phyloP scores from a whole-genome alignment of 2,888 invertebrate species.

The Leuctra nigra region DNA sequence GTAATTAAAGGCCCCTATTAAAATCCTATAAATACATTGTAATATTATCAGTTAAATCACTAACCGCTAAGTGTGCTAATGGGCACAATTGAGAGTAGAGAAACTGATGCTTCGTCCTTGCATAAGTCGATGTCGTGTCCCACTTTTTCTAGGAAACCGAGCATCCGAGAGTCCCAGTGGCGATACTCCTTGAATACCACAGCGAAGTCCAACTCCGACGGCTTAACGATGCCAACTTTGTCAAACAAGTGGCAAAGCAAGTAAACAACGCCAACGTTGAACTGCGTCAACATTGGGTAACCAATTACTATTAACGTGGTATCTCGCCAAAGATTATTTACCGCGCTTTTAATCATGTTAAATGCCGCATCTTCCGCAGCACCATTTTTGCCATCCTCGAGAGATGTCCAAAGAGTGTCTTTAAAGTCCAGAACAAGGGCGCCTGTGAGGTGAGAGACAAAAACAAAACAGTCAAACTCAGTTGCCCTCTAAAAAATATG shows the following conservation, averaged over 20 bases:
- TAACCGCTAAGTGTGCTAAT: too few relatives aligned
- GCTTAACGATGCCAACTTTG: slow-evolving; percentile 32
- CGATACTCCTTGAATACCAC: slow-evolving; percentile 20
- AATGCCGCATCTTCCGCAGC: slow-evolving; percentile 46
- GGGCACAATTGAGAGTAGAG: too few relatives aligned
- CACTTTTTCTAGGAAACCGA: slow-evolving; percentile 18
- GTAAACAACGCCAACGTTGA: slow-evolving; percentile 54
- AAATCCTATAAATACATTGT: too few relatives aligned
- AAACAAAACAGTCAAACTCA: too few relatives aligned
- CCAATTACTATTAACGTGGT: slow-evolving; percentile 50
- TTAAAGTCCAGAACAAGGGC: slow-evolving; percentile 18
- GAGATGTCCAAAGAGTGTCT: slow-evolving; percentile 25
- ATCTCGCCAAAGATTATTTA: slow-evolving; percentile 38
- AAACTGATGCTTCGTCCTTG: too few relatives aligned
- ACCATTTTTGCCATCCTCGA: slow-evolving; percentile 33
- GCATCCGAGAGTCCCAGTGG: slow-evolving; percentile 12
- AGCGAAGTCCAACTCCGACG: slow-evolving; percentile 20
- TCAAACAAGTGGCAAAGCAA: slow-evolving; percentile 49
- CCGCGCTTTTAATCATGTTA: slow-evolving; percentile 34
- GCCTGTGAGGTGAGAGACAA: too few relatives aligned
- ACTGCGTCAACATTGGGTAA: slow-evolving; percentile 55
- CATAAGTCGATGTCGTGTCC: slow-evolving; percentile 2
- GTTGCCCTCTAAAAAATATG: too few relatives aligned
- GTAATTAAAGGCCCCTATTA: too few relatives aligned
- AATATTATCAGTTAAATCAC: too few relatives aligned